Percentiles rank a stretch among this genome's conserved stretches.
Evolutionary conservation across 2,888 invertebrate genomes (phyloP).

Genomic region (Lycophotia porphyrea): DNA sequence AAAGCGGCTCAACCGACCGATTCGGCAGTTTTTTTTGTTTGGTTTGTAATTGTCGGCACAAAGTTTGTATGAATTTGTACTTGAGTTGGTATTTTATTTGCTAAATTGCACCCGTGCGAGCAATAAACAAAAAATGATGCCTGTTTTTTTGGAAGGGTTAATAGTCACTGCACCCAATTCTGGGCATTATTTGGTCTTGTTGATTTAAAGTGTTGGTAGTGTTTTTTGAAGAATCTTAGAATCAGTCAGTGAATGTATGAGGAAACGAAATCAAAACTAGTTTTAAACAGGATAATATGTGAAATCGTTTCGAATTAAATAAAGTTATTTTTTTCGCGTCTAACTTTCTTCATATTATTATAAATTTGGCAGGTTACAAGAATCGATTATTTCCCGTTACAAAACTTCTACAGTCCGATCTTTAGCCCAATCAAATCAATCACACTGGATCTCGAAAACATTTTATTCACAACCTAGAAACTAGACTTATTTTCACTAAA

Average conservation of each 20-base stretch:
- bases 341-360: too few relatives aligned
- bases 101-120: too few relatives aligned
- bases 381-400: neutral
- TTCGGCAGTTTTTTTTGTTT: neutral
- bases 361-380: neutral
- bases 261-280: conserved; percentile 1
- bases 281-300: neutral
- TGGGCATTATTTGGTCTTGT: too few relatives aligned
- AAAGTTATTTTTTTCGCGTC: neutral
- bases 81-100: too few relatives aligned
- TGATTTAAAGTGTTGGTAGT: neutral
- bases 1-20: neutral
- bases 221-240: neutral
- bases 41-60: too few relatives aligned
- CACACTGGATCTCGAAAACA: neutral
- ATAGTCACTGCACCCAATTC: too few relatives aligned
- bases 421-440: neutral
- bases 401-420: neutral
- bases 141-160: too few relatives aligned
- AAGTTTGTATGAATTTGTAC: too few relatives aligned
- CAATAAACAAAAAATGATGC: too few relatives aligned
- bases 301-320: neutral
- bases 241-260: neutral
- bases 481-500: neutral
- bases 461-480: neutral